These are phyloP conservation scores for Atherix ibis DNA, from an alignment of 2,888 invertebrate species.

Conservation along the genomic window DNA sequence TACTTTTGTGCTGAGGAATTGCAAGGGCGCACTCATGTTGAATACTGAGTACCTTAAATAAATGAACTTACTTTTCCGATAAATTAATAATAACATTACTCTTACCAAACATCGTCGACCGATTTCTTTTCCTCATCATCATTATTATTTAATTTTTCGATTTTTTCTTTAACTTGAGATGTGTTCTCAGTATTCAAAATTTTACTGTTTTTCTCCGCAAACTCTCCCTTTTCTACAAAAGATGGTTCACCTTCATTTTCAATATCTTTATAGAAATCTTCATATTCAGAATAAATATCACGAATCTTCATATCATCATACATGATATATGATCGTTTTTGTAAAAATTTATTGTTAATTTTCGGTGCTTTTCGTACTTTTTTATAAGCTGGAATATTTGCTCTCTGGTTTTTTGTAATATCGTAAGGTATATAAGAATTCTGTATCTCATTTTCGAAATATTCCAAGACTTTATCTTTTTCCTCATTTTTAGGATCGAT, in stretches of 20 bases:
- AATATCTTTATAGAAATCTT: too few species aligned
- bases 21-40: constrained; percentile 21
- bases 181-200: too few species aligned
- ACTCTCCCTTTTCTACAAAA: too few species aligned
- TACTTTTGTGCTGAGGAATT: constrained; percentile 20
- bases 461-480: constrained; percentile 4
- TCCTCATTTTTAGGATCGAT: constrained; percentile 8
- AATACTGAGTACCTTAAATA: constrained; percentile 19
- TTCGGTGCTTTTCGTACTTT: too few species aligned
- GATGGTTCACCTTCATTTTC: too few species aligned
- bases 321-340: constrained; percentile 11
- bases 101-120: constrained; percentile 16
- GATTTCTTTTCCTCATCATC: constrained; percentile 2
- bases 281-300: constrained; percentile 12
- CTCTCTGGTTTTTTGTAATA: constrained; percentile 2
- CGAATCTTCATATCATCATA: constrained; percentile 15
- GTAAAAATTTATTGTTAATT: constrained; percentile 1
- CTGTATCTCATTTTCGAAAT: constrained; percentile 11
- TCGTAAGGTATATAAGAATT: constrained; percentile 4
- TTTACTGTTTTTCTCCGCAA: too few species aligned
- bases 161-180: too few species aligned
- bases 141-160: background rate
- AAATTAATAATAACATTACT: background rate
- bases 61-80: constrained; percentile 10
- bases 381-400: background rate